These are phyloP conservation scores for Geodia barretti DNA, from an alignment of 37 sponge, comb jelly and placozoan genomes.

Conservation along the genomic window DNA sequence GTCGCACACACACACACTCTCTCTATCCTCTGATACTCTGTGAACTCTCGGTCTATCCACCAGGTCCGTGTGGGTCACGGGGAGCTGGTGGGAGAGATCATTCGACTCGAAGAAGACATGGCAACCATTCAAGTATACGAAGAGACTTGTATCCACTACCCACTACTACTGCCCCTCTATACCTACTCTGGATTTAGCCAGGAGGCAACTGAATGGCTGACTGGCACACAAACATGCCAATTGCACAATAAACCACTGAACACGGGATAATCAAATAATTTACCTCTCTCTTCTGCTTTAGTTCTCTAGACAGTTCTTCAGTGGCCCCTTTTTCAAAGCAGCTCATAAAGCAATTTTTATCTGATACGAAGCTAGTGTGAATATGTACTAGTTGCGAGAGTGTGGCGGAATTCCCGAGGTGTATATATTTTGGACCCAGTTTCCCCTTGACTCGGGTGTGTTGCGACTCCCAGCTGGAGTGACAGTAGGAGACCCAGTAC, in stretches of 20 bases:
- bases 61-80: conserved; percentile 94
- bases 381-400: not conserved
- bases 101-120: conserved; percentile 94
- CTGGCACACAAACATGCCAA: too few species aligned
- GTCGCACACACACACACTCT: not conserved
- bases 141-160: conserved; percentile 91
- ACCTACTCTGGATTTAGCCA: too few species aligned
- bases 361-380: too few species aligned
- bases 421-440: not conserved
- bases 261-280: too few species aligned
- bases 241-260: too few species aligned
- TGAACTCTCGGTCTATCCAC: too few species aligned
- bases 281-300: too few species aligned
- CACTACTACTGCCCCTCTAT: not conserved
- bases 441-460: conserved; percentile 38
- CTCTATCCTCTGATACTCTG: too few species aligned
- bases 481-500: conserved; percentile 95
- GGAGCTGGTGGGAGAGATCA: conserved; percentile 98
- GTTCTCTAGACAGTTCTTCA: too few species aligned
- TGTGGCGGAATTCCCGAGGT: not conserved
- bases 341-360: too few species aligned
- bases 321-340: too few species aligned
- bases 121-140: conserved; percentile 98
- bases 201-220: too few species aligned
- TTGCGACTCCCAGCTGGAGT: conserved; percentile 85